Evolutionary conservation across 2,888 invertebrate genomes (phyloP), one percentile per base, ranked within the genome.

Genomic region (Chymomyza caudatula): DNA sequence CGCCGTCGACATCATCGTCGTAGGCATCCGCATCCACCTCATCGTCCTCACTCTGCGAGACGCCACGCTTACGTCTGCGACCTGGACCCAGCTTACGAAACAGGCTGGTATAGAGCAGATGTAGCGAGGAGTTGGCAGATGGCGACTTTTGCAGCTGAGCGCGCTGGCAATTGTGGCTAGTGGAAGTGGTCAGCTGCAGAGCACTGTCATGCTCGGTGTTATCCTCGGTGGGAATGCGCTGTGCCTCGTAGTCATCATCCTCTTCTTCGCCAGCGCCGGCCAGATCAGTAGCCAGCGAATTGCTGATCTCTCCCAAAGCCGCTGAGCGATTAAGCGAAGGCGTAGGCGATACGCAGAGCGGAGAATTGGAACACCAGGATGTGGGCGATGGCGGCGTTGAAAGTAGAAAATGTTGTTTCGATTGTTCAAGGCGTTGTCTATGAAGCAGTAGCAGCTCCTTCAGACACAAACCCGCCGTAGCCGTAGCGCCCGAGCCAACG

Each of bases 361-460:
- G 56, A 37, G 87, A 84, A 53, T 75, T 67, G 59, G 86, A 85
- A 66, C 87, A 84, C 62, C 80, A 86, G 57, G 85, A 83, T 22
- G 78, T 83, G 57, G 88, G 86, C 66, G 88, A 85, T 61, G 89
- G 82, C 73, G 89, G 79, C 71, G 89, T 83, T 78, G 88, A 88
- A 85, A 88, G 83, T 82, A 89, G 80, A 88, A 88, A 88, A 81
- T 83, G 85, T 86, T 87, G 88, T 82, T 88, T 88, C 73, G 88
- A 86, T 88, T 82, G 85, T 74, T 87, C 86, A 75, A 86, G 87
- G 57, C 89, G 88, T 76, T 86, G 86, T 73, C 89, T 76, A 76
- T 88, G 88, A 47, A 88, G 79, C 67, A 86, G 75, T 75, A 88
- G 81, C 71, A 88, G 79, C 76, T 89, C 86, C 77, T 77, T 85